These are phyloP conservation scores for Montipora sp. DNA, from an alignment of 64 coral and sea anemone species.

Conservation along the genomic window DNA sequence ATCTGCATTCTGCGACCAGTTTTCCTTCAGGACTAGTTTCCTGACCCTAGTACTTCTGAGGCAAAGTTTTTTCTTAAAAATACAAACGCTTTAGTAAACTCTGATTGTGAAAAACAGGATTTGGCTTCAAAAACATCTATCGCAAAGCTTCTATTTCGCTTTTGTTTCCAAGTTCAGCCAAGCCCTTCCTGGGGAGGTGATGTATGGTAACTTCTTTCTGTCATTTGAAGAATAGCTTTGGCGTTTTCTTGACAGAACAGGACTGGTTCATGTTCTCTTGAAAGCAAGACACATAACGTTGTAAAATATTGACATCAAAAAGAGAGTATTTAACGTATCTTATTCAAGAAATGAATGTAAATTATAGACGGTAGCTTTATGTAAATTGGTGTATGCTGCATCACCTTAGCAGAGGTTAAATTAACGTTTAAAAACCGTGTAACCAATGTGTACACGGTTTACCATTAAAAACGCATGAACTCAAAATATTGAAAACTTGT, in stretches of 20 bases:
- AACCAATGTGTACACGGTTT: background rate
- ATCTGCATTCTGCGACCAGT: no score
- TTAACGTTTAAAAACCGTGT: constrained; percentile 6
- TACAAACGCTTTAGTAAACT: background rate
- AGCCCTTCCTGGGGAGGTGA: background rate
- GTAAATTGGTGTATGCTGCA: constrained; percentile 29
- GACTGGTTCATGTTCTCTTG: constrained; percentile 2
- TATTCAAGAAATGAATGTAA: constrained; percentile 42
- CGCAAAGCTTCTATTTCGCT: background rate
- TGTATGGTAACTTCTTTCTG: background rate
- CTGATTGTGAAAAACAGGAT: background rate
- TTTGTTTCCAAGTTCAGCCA: background rate
- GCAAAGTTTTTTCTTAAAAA: background rate
- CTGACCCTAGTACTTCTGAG: background rate
- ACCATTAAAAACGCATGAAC: constrained; percentile 2
- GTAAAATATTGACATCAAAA: constrained; percentile 37
- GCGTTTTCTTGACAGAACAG: background rate
- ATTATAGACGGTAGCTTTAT: constrained; percentile 24
- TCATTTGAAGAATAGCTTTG: background rate
- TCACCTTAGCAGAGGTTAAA: constrained; percentile 5
- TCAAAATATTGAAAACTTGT: background rate
- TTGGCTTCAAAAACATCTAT: background rate
- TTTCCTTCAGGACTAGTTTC: no score
- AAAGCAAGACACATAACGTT: constrained; percentile 4
- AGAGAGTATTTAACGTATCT: constrained; percentile 40